A percentile compares a stretch with the other conserved stretches of the same genome.
Conservation (phyloP, 2,888 invertebrate species). For the Agrochola lychnidis region DNA sequence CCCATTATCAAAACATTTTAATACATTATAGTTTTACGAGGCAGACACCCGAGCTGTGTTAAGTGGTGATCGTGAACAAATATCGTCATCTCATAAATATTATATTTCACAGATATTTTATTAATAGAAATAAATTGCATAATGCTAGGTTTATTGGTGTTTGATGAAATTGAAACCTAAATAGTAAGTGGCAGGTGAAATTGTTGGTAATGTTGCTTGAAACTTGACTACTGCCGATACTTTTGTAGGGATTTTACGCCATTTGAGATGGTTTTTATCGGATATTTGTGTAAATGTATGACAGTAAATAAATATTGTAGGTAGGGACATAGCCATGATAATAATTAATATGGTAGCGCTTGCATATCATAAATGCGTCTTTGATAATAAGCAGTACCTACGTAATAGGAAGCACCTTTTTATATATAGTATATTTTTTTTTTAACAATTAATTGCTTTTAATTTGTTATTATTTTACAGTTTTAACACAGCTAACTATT, state of each 20-base stretch:
- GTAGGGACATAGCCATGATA: conserved; percentile 20
- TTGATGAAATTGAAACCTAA: conserved; percentile 52
- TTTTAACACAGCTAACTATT: no score
- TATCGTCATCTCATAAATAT: conserved; percentile 57
- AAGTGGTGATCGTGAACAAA: conserved; percentile 46
- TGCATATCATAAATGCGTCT: conserved; percentile 11
- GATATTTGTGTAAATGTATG: conserved; percentile 52
- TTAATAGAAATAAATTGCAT: conserved; percentile 34
- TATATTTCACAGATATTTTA: conserved; percentile 51
- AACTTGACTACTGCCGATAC: conserved; percentile 48
- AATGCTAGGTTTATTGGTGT: conserved; percentile 44
- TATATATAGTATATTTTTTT: no score
- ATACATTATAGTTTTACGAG: conserved; percentile 68
- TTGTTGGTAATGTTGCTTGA: conserved; percentile 31
- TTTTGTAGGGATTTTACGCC: not conserved
- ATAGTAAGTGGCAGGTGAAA: conserved; percentile 39
- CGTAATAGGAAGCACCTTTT: no score
- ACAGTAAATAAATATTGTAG: conserved; percentile 24
- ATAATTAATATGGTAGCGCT: conserved; percentile 25
- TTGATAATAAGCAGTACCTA: not conserved
- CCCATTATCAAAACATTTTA: conserved; percentile 70
- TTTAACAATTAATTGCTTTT: no score
- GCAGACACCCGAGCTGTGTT: conserved; percentile 34
- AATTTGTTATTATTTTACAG: no score
- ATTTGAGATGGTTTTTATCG: conserved; percentile 32